Evolutionary conservation across 2,113 vertebrate genomes (phyloP).

Genomic region (Dissostichus mawsoni): DNA sequence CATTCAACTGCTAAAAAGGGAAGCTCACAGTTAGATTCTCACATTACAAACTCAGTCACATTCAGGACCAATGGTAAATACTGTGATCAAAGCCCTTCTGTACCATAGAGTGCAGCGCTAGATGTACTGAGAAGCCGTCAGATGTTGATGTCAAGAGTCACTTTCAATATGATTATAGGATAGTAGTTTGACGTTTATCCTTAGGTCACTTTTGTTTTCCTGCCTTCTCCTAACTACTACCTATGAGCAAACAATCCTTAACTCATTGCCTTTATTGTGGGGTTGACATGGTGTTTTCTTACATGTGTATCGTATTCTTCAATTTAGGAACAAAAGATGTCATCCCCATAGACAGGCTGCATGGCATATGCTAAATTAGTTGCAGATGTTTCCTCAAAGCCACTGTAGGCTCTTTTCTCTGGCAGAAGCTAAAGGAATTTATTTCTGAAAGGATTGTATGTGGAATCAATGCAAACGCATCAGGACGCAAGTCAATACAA

Average conservation of each 20-base stretch:
- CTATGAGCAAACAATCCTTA: neutral
- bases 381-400: conserved; percentile 21
- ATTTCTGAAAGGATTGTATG: conserved; percentile 26
- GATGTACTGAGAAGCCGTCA: conserved; percentile 29
- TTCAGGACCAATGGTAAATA: conserved; percentile 37
- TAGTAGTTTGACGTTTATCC: neutral
- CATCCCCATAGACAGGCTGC: neutral
- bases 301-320: neutral
- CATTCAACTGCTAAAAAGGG: neutral
- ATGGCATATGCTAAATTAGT: neutral
- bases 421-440: conserved; percentile 1
- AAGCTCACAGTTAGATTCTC: conserved; percentile 1
- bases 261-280: neutral
- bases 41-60: conserved; percentile 37
- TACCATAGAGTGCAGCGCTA: conserved; percentile 21
- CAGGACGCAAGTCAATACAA: neutral
- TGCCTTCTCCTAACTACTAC: neutral
- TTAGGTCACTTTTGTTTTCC: neutral
- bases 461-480: conserved; percentile 9
- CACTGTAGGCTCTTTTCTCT: neutral
- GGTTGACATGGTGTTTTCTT: neutral
- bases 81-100: conserved; percentile 40
- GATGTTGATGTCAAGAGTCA: neutral
- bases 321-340: conserved; percentile 5
- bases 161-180: conserved; percentile 13